These are phyloP conservation scores for Idaea aversata DNA, from an alignment of 2,888 invertebrate species.

Conservation along the genomic window DNA sequence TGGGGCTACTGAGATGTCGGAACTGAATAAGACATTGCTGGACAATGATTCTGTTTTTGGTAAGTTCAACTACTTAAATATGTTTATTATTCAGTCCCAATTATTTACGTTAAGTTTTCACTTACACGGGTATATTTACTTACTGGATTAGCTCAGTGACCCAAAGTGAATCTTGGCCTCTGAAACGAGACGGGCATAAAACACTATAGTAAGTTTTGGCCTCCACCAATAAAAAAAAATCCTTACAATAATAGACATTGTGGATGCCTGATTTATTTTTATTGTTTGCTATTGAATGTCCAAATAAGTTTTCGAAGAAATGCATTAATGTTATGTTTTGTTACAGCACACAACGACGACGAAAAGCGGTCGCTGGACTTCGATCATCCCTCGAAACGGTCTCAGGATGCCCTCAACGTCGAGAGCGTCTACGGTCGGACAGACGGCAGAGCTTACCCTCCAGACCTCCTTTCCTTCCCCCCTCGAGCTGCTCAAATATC, in stretches of 20 bases:
- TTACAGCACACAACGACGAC: slow-evolving; percentile 83
- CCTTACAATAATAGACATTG: neutral
- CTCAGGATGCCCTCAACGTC: slow-evolving; percentile 77
- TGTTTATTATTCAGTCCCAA: neutral
- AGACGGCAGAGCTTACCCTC: slow-evolving; percentile 84
- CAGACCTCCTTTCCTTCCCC: slow-evolving; percentile 90
- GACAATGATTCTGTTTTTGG: slow-evolving; percentile 90
- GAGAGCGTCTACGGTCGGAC: slow-evolving; percentile 73
- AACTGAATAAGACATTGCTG: slow-evolving; percentile 89
- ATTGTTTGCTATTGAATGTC: neutral
- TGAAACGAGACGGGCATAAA: neutral
- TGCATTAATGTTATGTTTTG: slow-evolving; percentile 25
- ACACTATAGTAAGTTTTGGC: neutral
- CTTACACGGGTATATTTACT: neutral
- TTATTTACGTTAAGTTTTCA: neutral
- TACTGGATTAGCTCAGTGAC: neutral
- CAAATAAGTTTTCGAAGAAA: neutral
- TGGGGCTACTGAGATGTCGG: slow-evolving; percentile 90
- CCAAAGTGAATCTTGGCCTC: neutral
- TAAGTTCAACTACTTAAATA: slow-evolving; percentile 57
- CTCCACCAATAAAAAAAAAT: neutral
- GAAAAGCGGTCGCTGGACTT: slow-evolving; percentile 85
- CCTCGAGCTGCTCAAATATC: slow-evolving; percentile 85
- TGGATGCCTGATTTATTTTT: neutral
- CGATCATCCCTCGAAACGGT: slow-evolving; percentile 80